These are phyloP conservation scores for Agrypnus murinus DNA, from an alignment of 2,888 invertebrate species.

Conservation along the genomic window DNA sequence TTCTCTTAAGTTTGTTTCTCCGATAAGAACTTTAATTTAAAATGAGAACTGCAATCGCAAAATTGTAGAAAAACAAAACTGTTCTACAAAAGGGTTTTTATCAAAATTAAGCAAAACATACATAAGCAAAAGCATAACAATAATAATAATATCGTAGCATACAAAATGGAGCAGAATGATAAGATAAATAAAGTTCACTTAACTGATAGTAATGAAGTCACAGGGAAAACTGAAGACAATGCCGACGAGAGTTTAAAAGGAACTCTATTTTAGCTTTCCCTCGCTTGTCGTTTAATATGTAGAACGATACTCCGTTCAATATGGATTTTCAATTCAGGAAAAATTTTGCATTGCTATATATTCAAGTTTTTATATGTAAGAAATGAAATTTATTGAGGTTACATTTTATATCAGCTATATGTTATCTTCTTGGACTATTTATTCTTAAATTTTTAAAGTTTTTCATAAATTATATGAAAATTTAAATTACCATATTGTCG, in stretches of 20 bases:
- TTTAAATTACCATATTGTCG: too few species aligned
- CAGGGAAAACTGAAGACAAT: conserved; percentile 13
- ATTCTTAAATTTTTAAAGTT: too few species aligned
- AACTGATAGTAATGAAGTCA: conserved; percentile 8
- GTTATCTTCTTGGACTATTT: too few species aligned
- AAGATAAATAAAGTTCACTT: conserved; percentile 17
- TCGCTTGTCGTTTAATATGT: conserved; percentile 13
- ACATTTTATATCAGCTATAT: too few species aligned
- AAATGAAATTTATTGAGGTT: too few species aligned
- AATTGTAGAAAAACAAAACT: too few species aligned
- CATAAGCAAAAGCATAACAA: background rate
- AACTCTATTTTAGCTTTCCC: conserved; percentile 8
- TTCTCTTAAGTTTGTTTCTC: too few species aligned
- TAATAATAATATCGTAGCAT: background rate
- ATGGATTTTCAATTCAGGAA: conserved; percentile 9
- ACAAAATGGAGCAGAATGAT: background rate
- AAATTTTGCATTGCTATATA: conserved; percentile 1
- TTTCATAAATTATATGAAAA: too few species aligned
- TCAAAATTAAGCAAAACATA: background rate
- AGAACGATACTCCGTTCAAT: conserved; percentile 1
- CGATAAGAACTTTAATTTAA: background rate
- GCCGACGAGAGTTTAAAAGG: conserved; percentile 4
- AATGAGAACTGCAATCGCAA: background rate
- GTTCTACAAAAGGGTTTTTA: too few species aligned
- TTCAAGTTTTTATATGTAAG: too few species aligned